phyloP scores from a whole-genome alignment of 2,797 vertebrate species.

The Echeneis naucrates region DNA sequence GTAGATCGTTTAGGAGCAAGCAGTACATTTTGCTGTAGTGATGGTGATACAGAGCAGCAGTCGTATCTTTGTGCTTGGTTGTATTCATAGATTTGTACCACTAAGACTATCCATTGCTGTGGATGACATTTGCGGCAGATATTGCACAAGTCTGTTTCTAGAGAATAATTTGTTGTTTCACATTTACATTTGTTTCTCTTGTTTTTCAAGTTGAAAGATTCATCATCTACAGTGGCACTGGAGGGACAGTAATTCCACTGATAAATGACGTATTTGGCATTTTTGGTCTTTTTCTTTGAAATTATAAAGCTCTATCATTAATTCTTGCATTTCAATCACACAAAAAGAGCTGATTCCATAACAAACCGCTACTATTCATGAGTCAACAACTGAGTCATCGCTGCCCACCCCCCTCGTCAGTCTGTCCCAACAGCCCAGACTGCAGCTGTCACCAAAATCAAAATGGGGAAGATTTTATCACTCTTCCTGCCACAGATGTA shows the following conservation, averaged over 20 bases:
- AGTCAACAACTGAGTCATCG: constrained; percentile 13
- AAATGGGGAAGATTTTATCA: constrained; percentile 28
- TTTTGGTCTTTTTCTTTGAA: no score
- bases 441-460: neutral
- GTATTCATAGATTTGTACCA: neutral
- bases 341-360: no score
- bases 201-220: neutral
- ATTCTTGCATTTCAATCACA: no score
- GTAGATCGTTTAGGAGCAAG: no score
- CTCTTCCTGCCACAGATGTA: neutral
- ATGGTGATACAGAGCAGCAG: constrained; percentile 17
- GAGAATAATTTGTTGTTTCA: no score
- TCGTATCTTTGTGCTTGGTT: neutral
- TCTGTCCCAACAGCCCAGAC: neutral
- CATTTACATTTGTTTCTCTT: neutral
- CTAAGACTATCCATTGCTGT: no score
- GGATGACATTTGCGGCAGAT: neutral
- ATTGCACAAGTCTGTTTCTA: no score
- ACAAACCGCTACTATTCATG: constrained; percentile 3
- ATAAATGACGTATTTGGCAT: no score
- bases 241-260: neutral
- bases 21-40: neutral
- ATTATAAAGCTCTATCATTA: no score
- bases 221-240: neutral
- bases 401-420: neutral